Evolutionary conservation across 1,140 invertebrate genomes (phyloP).

Genomic region (Drosophila tsacasi): DNA sequence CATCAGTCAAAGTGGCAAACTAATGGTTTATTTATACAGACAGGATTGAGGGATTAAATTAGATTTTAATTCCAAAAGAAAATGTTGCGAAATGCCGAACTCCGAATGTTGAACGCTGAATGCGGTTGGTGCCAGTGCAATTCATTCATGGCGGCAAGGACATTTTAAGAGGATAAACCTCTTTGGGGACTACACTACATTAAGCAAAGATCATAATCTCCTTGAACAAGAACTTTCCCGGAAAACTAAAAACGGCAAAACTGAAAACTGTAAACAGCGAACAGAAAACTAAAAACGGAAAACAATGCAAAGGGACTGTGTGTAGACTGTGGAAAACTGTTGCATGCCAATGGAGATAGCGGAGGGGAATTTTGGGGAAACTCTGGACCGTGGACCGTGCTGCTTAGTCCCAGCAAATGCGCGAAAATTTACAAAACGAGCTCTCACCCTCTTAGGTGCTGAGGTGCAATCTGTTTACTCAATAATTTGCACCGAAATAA

Average conservation of each 20-base stretch:
- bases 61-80: constrained; percentile 48
- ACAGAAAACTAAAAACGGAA: constrained; percentile 26
- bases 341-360: constrained; percentile 2
- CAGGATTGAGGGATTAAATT: constrained; percentile 51
- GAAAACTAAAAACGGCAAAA: constrained; percentile 25
- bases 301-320: constrained; percentile 17
- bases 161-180: constrained; percentile 43
- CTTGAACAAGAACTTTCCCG: constrained; percentile 35
- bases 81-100: constrained; percentile 35
- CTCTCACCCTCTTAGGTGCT: constrained; percentile 38
- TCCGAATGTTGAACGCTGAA: constrained; percentile 18
- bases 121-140: constrained; percentile 28
- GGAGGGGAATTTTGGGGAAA: not conserved
- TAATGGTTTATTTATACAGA: constrained; percentile 56
- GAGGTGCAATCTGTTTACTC: constrained; percentile 66
- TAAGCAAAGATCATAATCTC: constrained; percentile 52
- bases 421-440: constrained; percentile 48
- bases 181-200: constrained; percentile 37
- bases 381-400: not conserved
- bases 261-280: constrained; percentile 22
- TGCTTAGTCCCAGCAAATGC: constrained; percentile 31
- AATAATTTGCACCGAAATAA: constrained; percentile 69
- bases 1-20: constrained; percentile 56
- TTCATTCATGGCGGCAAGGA: constrained; percentile 28
- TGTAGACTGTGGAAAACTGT: constrained; percentile 30